Conservation (phyloP, 2,797 vertebrate species). For the Sciurus vulgaris region DNA sequence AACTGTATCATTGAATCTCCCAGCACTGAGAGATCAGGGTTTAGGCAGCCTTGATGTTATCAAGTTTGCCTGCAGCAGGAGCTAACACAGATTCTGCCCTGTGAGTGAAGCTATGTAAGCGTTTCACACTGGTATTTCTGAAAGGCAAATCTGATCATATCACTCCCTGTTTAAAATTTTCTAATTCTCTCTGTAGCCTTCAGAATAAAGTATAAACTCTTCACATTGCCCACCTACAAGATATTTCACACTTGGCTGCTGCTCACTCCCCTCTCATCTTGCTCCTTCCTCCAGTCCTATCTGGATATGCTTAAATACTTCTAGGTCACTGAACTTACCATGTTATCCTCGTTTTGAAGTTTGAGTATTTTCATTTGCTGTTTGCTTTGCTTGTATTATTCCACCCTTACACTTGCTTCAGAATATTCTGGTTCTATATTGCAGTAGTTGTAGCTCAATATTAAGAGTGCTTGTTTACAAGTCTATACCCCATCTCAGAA, state of each 20-base stretch:
- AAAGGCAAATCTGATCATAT: conserved; percentile 69
- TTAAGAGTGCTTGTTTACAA: neutral
- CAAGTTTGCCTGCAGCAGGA: neutral
- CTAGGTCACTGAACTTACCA: neutral
- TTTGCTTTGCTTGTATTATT: neutral
- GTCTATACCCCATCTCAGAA: neutral
- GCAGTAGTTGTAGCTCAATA: neutral
- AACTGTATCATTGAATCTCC: conserved; percentile 49
- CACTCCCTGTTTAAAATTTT: conserved; percentile 36
- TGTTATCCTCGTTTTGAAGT: neutral
- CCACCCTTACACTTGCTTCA: neutral
- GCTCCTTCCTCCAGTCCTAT: neutral
- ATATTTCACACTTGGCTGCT: conserved; percentile 8
- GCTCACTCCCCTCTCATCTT: neutral
- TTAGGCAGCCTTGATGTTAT: conserved; percentile 19
- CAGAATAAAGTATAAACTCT: conserved; percentile 30
- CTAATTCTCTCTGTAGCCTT: conserved; percentile 12
- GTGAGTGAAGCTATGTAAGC: neutral
- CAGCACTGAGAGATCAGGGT: conserved; percentile 6
- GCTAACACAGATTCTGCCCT: neutral
- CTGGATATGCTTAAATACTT: neutral
- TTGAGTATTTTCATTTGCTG: neutral
- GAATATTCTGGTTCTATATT: neutral
- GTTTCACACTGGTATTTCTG: conserved; percentile 63
- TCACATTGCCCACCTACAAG: neutral